Percentiles rank a stretch among this genome's conserved stretches.
phyloP scores from a whole-genome alignment of 2,888 invertebrate genomes.

The Vanessa cardui region DNA sequence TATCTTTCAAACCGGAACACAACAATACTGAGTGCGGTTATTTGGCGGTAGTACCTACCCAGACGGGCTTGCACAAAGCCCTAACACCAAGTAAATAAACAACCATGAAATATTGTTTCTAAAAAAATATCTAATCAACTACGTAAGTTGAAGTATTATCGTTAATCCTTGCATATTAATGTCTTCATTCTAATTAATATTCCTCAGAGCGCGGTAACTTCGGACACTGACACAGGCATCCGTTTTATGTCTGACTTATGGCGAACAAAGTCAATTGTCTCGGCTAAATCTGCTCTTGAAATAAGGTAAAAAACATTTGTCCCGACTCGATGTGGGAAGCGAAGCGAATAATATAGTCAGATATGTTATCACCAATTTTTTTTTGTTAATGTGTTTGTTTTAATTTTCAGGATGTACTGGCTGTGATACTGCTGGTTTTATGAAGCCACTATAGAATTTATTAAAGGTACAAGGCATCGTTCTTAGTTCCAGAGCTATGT shows the following conservation, averaged over 20 bases:
- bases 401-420: too few relatives aligned
- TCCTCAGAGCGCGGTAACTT: slow-evolving; percentile 58
- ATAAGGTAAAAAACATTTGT: slow-evolving; percentile 52
- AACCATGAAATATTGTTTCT: slow-evolving; percentile 31
- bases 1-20: too few relatives aligned
- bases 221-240: slow-evolving; percentile 66
- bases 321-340: slow-evolving; percentile 25
- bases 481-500: too few relatives aligned
- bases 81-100: too few relatives aligned
- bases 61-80: too few relatives aligned
- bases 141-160: slow-evolving; percentile 20
- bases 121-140: slow-evolving; percentile 19
- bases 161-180: slow-evolving; percentile 47
- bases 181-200: slow-evolving; percentile 67
- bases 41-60: too few relatives aligned
- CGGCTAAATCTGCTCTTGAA: slow-evolving; percentile 66
- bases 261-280: slow-evolving; percentile 75
- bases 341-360: slow-evolving; percentile 23
- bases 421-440: too few relatives aligned
- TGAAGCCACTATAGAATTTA: too few relatives aligned
- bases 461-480: too few relatives aligned
- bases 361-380: background rate
- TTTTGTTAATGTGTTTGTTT: too few relatives aligned
- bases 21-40: too few relatives aligned
- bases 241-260: slow-evolving; percentile 76